Evolutionary conservation across 1,140 invertebrate species (phyloP), one percentile per base, ranked within the genome.

Genomic region (Caenorhabditis remanei): DNA sequence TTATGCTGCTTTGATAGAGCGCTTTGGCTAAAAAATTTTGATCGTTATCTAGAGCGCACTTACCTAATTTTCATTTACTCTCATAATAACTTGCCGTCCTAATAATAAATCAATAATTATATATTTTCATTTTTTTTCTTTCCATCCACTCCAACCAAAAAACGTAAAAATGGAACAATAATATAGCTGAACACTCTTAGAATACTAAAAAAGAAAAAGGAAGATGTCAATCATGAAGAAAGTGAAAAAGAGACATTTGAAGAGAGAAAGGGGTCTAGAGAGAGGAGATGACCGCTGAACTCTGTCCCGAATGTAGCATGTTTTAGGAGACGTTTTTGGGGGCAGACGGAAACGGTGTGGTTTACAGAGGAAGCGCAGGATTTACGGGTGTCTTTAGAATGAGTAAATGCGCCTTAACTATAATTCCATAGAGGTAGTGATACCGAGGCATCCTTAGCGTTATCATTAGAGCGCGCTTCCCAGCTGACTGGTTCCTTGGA

Each of bases 231-330:
- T 71, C 65, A 71, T 71, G 19, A 32, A 43, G 65, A 46, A 46
- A 71, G 65, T 43, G 16, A 71, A 71, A 71, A 71, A 71, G n/a
- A 0, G 65, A 71, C 65, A 71, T 71, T 71, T 71, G 41, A 43
- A 41, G 65, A 19, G 65, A 71, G 46, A 32, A 43, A 46, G 5
- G 83, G 83, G 53, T 65, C 56, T 19, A 85, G 48, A 63, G 56
- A 63, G 63, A 56, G 56, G 13, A 85, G 83, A 24, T 46, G 32
- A 32, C 32, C 46, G 43, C 83, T 32, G 40, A 85, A 85, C 58
- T 85, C 83, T 16, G 56, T 56, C 4, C 56, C 83, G n/a, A 85
- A 85, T 0, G 46, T 63, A 14, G 63, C 83, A 85, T 85, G 56
- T 32, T 63, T 85, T 11, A 61, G 6, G 1, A 85, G 56, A 11